Evolutionary conservation across 2,888 invertebrate species (phyloP).

Genomic region (Coronaproctus castanopsis): DNA sequence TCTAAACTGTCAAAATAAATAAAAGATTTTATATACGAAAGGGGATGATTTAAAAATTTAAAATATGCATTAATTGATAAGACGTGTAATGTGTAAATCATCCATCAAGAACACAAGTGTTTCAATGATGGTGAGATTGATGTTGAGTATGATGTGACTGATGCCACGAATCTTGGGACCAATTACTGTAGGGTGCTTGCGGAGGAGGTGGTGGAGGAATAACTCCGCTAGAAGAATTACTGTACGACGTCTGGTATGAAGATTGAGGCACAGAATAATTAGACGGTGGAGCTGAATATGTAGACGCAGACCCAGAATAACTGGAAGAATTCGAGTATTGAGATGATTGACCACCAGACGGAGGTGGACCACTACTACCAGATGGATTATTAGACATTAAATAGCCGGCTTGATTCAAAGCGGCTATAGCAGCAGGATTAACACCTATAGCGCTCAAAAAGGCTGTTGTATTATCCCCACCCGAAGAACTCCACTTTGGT

Average conservation of each 20-base stretch:
- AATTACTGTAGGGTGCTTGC: neutral
- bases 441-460: constrained; percentile 1
- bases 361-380: neutral
- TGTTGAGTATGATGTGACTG: no score
- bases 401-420: constrained; percentile 7
- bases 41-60: no score
- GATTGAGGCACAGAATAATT: neutral
- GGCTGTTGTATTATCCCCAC: constrained; percentile 4
- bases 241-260: neutral
- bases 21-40: no score
- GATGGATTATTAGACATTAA: constrained; percentile 28
- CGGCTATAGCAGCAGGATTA: constrained; percentile 9
- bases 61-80: no score
- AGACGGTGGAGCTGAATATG: neutral
- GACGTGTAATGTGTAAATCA: no score
- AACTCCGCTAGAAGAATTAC: neutral
- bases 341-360: neutral
- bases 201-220: neutral
- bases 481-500: neutral
- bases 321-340: neutral
- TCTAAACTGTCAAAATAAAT: no score
- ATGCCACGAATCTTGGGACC: neutral
- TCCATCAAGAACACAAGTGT: no score
- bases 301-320: neutral
- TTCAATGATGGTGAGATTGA: neutral